Evolutionary conservation across 2,113 vertebrate species (phyloP).

Genomic region (Halichoeres trimaculatus): DNA sequence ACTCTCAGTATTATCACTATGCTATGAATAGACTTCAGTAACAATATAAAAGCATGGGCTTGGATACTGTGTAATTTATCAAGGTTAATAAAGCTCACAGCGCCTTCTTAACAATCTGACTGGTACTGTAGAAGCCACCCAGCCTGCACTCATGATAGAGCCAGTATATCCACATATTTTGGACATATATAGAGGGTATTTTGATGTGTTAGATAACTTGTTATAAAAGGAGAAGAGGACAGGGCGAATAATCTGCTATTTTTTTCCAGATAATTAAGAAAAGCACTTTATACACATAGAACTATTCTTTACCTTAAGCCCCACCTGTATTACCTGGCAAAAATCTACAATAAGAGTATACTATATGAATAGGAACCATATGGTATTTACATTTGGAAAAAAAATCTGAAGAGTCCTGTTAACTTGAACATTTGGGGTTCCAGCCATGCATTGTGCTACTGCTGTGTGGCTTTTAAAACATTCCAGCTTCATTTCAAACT

Average conservation of each 20-base stretch:
- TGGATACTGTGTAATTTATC: slow-evolving; percentile 36
- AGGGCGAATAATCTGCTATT: slow-evolving; percentile 22
- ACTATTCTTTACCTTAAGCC: slow-evolving; percentile 60
- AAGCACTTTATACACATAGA: slow-evolving; percentile 73
- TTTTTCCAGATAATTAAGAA: slow-evolving; percentile 63
- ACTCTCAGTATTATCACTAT: slow-evolving; percentile 25
- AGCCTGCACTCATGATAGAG: slow-evolving; percentile 30
- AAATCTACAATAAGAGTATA: slow-evolving; percentile 77
- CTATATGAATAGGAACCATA: slow-evolving; percentile 76
- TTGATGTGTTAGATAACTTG: slow-evolving; percentile 31
- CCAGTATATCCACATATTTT: slow-evolving; percentile 30
- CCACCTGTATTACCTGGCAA: slow-evolving; percentile 64
- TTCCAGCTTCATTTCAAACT: slow-evolving; percentile 61
- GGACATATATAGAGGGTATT: slow-evolving; percentile 22
- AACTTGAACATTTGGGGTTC: slow-evolving; percentile 59
- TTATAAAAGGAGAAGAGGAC: slow-evolving; percentile 33
- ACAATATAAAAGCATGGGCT: slow-evolving; percentile 39
- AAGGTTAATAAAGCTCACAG: slow-evolving; percentile 25
- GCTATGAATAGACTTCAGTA: slow-evolving; percentile 58
- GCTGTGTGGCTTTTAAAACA: slow-evolving; percentile 63
- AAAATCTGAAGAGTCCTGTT: slow-evolving; percentile 64
- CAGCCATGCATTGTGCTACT: slow-evolving; percentile 74
- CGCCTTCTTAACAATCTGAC: slow-evolving; percentile 29
- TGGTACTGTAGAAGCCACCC: slow-evolving; percentile 21
- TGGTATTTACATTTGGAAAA: slow-evolving; percentile 78